A percentile compares a stretch with the other conserved stretches of the same genome.
phyloP scores from a whole-genome alignment of 2,797 vertebrate genomes.

The Gambusia yucatana region DNA sequence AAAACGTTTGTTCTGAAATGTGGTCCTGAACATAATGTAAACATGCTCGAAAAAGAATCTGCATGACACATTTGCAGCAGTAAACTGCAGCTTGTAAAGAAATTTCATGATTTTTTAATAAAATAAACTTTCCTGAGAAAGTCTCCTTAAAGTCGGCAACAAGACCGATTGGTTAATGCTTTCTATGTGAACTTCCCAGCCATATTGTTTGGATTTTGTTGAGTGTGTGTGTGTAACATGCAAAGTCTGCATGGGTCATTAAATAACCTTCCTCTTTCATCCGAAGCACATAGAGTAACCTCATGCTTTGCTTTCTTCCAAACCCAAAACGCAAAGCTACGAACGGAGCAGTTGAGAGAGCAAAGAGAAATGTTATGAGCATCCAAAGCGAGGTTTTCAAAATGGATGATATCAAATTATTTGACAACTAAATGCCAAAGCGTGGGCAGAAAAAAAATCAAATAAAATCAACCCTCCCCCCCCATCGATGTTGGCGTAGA shows the following conservation, averaged over 20 bases:
- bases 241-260: not conserved
- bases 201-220: not conserved
- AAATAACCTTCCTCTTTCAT: conserved; percentile 21
- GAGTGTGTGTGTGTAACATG: not conserved
- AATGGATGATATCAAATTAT: conserved; percentile 47
- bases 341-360: conserved; percentile 16
- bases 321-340: conserved; percentile 35
- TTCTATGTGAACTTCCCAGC: conserved; percentile 1
- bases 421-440: conserved; percentile 35
- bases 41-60: conserved; percentile 12
- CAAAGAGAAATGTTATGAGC: conserved; percentile 31
- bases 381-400: conserved; percentile 33
- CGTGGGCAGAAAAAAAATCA: conserved; percentile 29
- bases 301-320: conserved; percentile 24
- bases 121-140: not conserved
- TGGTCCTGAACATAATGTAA: conserved; percentile 9
- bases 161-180: conserved; percentile 6
- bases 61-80: not conserved
- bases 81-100: conserved; percentile 5
- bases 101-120: not conserved
- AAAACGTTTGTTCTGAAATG: conserved; percentile 1
- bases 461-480: not conserved
- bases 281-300: conserved; percentile 21
- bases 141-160: not conserved
- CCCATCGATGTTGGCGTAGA: not conserved